Evolutionary conservation across 2,113 vertebrate genomes (phyloP).

Genomic region (Genyomyrus donnyi): DNA sequence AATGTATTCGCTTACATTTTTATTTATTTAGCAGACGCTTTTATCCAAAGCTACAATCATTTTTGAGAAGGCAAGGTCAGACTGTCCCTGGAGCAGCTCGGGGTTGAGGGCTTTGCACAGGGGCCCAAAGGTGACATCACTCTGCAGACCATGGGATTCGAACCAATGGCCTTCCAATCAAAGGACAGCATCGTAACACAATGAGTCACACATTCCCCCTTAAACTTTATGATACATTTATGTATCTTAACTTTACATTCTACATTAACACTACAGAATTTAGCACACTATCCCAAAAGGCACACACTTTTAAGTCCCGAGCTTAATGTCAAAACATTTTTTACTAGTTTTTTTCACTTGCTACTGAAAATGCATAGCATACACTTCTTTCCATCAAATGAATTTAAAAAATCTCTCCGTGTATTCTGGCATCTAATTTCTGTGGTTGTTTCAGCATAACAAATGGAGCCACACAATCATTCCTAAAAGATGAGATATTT

Average conservation of each 20-base stretch:
- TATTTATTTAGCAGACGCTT: not conserved
- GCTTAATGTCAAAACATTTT: not conserved
- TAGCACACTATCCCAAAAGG: not conserved
- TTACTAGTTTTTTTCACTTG: not conserved
- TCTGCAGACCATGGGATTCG: not conserved
- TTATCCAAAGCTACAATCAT: not conserved
- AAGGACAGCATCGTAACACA: not conserved
- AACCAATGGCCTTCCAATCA: not conserved
- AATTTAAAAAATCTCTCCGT: not conserved
- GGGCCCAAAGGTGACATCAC: not conserved
- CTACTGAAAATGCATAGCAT: not conserved
- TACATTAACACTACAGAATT: not conserved
- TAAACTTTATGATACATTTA: not conserved
- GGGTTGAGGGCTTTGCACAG: not conserved
- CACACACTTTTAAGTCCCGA: not conserved
- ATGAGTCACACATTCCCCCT: not conserved
- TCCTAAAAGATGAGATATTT: not conserved
- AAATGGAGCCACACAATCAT: no score
- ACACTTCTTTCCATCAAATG: not conserved
- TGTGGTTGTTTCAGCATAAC: not conserved
- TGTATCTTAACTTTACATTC: not conserved
- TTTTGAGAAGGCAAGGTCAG: not conserved
- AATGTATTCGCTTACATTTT: not conserved
- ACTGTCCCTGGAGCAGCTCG: not conserved
- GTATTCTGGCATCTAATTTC: not conserved